Percentiles rank a stretch among this genome's conserved stretches.
These are phyloP conservation scores for Rhinatrema bivittatum DNA, from an alignment of 2,797 vertebrate species.

Conservation along the genomic window DNA sequence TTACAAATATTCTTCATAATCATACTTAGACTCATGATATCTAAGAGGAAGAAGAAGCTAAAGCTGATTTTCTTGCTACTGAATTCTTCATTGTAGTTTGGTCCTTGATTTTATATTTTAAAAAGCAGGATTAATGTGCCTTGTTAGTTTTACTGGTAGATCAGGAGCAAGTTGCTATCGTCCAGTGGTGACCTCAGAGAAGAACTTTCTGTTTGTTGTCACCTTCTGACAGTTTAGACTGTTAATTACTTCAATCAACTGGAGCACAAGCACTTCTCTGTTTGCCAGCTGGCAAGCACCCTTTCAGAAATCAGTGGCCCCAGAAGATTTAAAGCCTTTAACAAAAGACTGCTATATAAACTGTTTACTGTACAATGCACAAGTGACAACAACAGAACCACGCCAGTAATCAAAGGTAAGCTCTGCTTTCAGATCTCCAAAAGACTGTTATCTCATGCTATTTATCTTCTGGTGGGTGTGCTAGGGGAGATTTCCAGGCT, in stretches of 20 bases:
- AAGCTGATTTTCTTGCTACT: conserved; percentile 19
- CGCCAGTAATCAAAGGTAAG: conserved; percentile 48
- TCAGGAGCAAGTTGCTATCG: conserved; percentile 55
- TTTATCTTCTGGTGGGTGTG: neutral
- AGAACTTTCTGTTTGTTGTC: conserved; percentile 62
- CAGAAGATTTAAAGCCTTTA: conserved; percentile 71
- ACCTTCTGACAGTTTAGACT: conserved; percentile 60
- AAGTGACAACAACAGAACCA: conserved; percentile 40
- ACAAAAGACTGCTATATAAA: conserved; percentile 67
- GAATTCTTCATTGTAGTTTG: conserved; percentile 17
- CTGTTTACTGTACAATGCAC: conserved; percentile 58
- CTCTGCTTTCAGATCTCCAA: neutral
- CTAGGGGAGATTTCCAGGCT: neutral
- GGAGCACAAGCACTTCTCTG: conserved; percentile 63
- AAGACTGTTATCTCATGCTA: neutral
- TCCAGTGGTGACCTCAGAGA: conserved; percentile 67
- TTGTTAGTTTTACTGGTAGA: conserved; percentile 59
- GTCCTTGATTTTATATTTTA: conserved; percentile 30
- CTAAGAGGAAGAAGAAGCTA: no score
- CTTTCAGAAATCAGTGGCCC: conserved; percentile 47
- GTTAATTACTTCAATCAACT: conserved; percentile 67
- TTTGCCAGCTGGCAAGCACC: conserved; percentile 65
- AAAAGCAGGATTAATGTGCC: conserved; percentile 52
- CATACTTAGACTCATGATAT: no score
- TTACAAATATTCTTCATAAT: no score